Evolutionary conservation across 1,140 invertebrate genomes (phyloP).

Genomic region (Globodera rostochiensis): DNA sequence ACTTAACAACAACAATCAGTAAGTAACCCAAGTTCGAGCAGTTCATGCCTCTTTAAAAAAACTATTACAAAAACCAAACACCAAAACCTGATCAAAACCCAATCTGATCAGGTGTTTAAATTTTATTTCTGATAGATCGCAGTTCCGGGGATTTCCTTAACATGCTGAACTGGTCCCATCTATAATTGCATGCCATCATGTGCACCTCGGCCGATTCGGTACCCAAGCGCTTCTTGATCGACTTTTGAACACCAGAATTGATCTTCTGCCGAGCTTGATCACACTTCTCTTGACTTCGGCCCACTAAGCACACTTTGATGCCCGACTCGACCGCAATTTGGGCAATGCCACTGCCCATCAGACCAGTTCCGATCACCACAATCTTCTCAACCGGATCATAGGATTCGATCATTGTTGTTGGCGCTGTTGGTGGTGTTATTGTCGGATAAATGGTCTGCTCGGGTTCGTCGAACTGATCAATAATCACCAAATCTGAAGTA

Average conservation of each 20-base stretch:
- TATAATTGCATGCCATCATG: background rate
- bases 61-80: background rate
- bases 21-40: no score
- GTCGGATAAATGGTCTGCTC: background rate
- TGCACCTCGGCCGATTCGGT: slow-evolving; percentile 36
- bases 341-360: slow-evolving; percentile 62
- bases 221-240: slow-evolving; percentile 47
- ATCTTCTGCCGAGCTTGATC: slow-evolving; percentile 48
- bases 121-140: background rate
- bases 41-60: no score
- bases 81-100: background rate
- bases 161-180: background rate
- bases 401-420: background rate
- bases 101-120: background rate
- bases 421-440: background rate
- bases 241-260: slow-evolving; percentile 38
- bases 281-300: slow-evolving; percentile 53
- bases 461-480: background rate
- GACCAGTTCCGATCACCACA: slow-evolving; percentile 57
- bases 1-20: no score
- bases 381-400: slow-evolving; percentile 41
- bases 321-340: slow-evolving; percentile 57
- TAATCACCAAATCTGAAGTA: background rate
- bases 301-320: slow-evolving; percentile 52
- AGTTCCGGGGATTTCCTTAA: background rate